Evolutionary conservation across 2,888 invertebrate genomes (phyloP), one percentile per base, ranked within the genome.

Genomic region (Apamea crenata): DNA sequence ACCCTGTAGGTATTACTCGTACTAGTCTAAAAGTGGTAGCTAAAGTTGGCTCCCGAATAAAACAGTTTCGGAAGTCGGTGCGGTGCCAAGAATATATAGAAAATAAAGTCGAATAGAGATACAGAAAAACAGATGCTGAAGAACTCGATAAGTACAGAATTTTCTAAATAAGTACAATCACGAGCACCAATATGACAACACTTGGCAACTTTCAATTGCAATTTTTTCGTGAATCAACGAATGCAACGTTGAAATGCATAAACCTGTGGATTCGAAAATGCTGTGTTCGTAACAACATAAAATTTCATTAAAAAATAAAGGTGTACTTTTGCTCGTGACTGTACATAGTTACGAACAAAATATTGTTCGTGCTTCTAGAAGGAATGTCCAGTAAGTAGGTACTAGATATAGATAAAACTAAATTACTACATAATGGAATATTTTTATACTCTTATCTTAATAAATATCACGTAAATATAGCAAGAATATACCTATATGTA

Each of bases 381-480:
- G 2, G 63, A 36, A 82, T 69, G 36, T n/a, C 18, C 18, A 36
- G 25, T 61, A 32, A 53, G n/a, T 59, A 40, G 12, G 67, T 36
- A 82, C 50, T 68, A 61, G 44, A 36, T 21, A 66, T 40, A 84
- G n/a, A 70, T 66, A 82, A 59, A 72, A 69, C 16, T 2, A 66
- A 63, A 80, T 74, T 7, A 61, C 36, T 61, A 44, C n/a, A 8
- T 50, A 40, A 47, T 66, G 18, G 53, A 75, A 75, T 66, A 70
- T 61, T 66, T 79, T 47, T 61, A 80, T 63, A 56, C 47, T 44
- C 16, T 16, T 80, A 53, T 25, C 73, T 4, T 59, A 59, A 61
- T 66, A 84, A 73, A 79, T 79, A 80, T 63, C 29, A 50, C 4
- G 21, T n/a, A 36, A 80, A 74, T 63, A 72, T 50, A 68, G 4